A percentile compares a stretch with the other conserved stretches of the same genome.
Evolutionary conservation across 2,888 invertebrate genomes (phyloP).

Genomic region (Eupithecia subumbrata): DNA sequence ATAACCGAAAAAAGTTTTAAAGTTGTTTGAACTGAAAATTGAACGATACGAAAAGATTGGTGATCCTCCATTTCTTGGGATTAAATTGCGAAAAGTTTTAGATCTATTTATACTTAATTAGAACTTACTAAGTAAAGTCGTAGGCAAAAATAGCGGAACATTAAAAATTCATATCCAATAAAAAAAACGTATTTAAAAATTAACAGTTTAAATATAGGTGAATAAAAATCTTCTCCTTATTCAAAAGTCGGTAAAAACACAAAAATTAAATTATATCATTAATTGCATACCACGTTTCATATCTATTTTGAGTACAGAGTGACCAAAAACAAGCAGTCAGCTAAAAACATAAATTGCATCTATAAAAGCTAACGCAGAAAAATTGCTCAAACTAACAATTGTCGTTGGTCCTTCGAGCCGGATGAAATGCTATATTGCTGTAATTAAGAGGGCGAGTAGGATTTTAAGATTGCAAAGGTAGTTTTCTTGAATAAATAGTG

Average conservation of each 20-base stretch:
- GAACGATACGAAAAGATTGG: background rate
- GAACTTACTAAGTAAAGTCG: background rate
- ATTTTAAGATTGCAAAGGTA: conserved; percentile 20
- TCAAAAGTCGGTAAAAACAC: too few relatives aligned
- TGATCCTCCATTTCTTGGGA: background rate
- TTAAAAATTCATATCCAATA: too few relatives aligned
- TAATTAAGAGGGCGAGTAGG: conserved; percentile 15
- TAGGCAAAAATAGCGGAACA: background rate
- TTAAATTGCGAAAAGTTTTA: background rate
- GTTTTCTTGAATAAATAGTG: conserved; percentile 14
- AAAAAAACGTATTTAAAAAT: too few relatives aligned
- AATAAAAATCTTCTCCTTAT: background rate
- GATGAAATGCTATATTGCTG: conserved; percentile 11
- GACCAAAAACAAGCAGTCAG: background rate
- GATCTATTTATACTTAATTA: background rate
- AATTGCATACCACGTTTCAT: background rate
- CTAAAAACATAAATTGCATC: background rate
- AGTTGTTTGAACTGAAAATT: background rate
- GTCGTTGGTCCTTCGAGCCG: background rate
- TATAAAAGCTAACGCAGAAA: background rate
- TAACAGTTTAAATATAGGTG: too few relatives aligned
- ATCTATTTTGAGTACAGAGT: background rate
- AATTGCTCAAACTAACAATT: background rate
- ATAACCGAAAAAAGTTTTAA: background rate
- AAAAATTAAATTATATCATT: background rate